These are phyloP conservation scores for Carassius gibelio DNA, from an alignment of 2,113 vertebrate species.

Conservation along the genomic window DNA sequence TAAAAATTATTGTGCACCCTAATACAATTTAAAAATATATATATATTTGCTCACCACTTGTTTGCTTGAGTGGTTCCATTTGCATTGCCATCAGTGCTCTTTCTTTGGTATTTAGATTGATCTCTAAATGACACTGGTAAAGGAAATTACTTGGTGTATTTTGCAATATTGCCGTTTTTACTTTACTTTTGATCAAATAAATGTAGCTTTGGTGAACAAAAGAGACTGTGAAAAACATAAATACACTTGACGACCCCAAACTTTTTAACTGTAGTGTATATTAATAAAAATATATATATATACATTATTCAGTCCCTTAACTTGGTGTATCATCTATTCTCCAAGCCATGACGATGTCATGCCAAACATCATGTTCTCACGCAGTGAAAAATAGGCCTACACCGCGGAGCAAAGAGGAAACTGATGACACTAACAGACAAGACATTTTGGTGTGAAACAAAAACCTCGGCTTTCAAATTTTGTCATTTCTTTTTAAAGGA, in stretches of 20 bases:
- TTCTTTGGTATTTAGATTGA: not conserved
- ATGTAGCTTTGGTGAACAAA: not conserved
- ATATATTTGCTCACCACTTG: not conserved
- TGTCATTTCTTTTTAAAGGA: too few species aligned
- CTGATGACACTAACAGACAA: too few species aligned
- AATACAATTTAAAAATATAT: not conserved
- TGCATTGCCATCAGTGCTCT: not conserved
- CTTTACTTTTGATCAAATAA: not conserved
- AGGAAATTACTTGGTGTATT: not conserved
- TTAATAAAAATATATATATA: too few species aligned
- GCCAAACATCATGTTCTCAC: too few species aligned
- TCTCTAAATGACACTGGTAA: not conserved
- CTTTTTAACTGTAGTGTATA: too few species aligned
- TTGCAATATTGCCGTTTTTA: not conserved
- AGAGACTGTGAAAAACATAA: not conserved
- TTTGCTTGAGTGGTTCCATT: not conserved
- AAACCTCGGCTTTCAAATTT: too few species aligned
- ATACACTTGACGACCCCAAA: too few species aligned
- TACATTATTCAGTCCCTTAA: not conserved
- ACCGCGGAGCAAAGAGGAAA: too few species aligned
- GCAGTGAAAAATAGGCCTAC: too few species aligned
- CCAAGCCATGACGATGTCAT: too few species aligned
- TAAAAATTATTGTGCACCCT: not conserved
- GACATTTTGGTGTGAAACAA: too few species aligned
- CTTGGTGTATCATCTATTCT: not conserved